Percentiles rank a stretch among this genome's conserved stretches.
phyloP scores from a whole-genome alignment of 1,140 invertebrate genomes.

The Nylanderia fulva region DNA sequence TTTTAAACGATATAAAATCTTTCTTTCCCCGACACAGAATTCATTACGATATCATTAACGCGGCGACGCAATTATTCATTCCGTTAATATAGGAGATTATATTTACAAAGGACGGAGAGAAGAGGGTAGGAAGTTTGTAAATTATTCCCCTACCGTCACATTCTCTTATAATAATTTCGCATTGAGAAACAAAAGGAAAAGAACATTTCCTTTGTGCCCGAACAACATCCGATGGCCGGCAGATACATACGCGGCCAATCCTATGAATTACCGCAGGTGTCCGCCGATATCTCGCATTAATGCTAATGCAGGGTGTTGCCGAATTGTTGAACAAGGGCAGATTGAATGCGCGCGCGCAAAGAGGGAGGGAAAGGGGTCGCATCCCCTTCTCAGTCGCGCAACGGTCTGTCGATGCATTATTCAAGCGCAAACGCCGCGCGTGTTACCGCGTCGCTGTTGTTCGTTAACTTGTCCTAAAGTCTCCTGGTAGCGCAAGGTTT shows the following conservation, averaged over 20 bases:
- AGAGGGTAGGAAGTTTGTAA: too few relatives aligned
- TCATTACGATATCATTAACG: background rate
- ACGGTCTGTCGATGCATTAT: conserved; percentile 83
- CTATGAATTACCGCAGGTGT: conserved; percentile 83
- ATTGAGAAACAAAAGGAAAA: too few relatives aligned
- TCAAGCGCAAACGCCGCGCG: conserved; percentile 81
- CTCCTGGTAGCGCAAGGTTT: conserved; percentile 69
- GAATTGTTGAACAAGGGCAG: conserved; percentile 83
- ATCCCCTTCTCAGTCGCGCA: conserved; percentile 64
- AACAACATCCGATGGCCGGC: too few relatives aligned
- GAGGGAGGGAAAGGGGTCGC: background rate
- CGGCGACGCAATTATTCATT: background rate
- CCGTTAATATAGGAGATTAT: background rate
- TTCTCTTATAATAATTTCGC: too few relatives aligned
- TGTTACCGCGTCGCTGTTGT: conserved; percentile 76
- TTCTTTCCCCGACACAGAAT: background rate
- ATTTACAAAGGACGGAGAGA: background rate
- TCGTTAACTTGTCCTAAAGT: conserved; percentile 83
- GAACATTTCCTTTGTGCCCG: too few relatives aligned
- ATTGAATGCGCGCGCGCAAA: conserved; percentile 77
- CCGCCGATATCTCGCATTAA: conserved; percentile 82
- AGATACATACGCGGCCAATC: too few relatives aligned
- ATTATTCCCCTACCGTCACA: too few relatives aligned
- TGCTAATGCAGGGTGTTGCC: conserved; percentile 82
- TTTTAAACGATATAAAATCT: background rate